Base-by-base conservation (phyloP, 2,888 invertebrate species). In the Caenorhabditis becei region DNA sequence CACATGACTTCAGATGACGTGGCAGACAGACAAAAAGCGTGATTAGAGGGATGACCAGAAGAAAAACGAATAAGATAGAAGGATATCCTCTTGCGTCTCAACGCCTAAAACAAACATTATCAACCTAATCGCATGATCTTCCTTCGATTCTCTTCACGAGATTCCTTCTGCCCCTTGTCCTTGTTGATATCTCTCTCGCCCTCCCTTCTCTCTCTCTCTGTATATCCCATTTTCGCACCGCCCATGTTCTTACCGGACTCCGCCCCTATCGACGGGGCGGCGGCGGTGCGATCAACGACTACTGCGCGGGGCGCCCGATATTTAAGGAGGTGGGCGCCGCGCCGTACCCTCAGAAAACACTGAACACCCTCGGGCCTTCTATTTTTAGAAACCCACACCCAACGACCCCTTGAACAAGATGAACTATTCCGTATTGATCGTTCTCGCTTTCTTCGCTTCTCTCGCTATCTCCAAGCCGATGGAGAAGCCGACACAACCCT, bases 101-200 rank as follows among this genome's bases (percentile, higher is more conserved):
- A 24, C 54, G 54, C 41, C 54, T 74, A 74, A 74, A 74, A 74
- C 74, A 74, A 74, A 74, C 74, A 74, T 63, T 65, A 74, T 74
- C 74, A 74, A 74, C 74, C 63, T 74, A 74, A 74, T 63, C 74
- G 74, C 74, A 74, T 74, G 74, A 74, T 74, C 74, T 28, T 14
- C 37, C 16, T 20, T 14, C 20, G n/a, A 20, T 20, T 23, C 20
- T 37, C 37, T 37, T 63, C 72, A 69, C 69, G 69, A 69, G 69
- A 69, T 62, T 41, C 63, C 72, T 47, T 47, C 63, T 62, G 14
- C 41, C 61, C 14, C 20, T 26, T 61, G 28, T 62, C 44, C 47
- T 44, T 44, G 41, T 47, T 47, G 62, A 63, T 72, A 53, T 72
- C 63, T 53, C 59, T 61, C 47, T 24, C 53, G 23, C 28, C 53